phyloP scores from a whole-genome alignment of 2,113 vertebrate species.

The Cinclus cinclus region DNA sequence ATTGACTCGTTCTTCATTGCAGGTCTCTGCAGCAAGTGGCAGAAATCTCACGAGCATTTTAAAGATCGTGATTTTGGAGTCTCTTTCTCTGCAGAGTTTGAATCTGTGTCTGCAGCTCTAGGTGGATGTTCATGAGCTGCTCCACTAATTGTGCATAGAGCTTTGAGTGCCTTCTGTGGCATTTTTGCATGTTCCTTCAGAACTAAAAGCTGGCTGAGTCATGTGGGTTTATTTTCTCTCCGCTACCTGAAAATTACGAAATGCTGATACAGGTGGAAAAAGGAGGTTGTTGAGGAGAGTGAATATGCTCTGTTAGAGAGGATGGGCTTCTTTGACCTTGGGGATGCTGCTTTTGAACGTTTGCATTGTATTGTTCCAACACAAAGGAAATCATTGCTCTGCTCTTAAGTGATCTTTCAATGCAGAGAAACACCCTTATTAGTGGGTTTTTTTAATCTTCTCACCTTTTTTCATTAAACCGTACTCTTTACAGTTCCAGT shows the following conservation, averaged over 20 bases:
- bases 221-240: constrained; percentile 7
- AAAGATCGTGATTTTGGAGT: neutral
- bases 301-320: neutral
- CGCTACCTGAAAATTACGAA: neutral
- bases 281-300: neutral
- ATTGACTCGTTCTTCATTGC: neutral
- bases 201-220: neutral
- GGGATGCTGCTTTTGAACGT: constrained; percentile 21
- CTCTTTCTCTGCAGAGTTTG: neutral
- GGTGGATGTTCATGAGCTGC: neutral
- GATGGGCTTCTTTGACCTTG: constrained; percentile 54
- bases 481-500: constrained; percentile 55
- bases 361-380: constrained; percentile 8
- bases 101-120: neutral
- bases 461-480: constrained; percentile 77
- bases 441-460: constrained; percentile 64
- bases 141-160: neutral
- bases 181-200: neutral
- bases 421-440: constrained; percentile 68
- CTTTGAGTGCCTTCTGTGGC: neutral
- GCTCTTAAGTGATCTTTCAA: constrained; percentile 62
- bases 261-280: constrained; percentile 6
- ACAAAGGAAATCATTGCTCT: constrained; percentile 50
- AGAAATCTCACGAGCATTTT: neutral
- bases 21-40: neutral